Evolutionary conservation across 1,140 invertebrate species (phyloP).

Genomic region (Kradibia gibbosae): DNA sequence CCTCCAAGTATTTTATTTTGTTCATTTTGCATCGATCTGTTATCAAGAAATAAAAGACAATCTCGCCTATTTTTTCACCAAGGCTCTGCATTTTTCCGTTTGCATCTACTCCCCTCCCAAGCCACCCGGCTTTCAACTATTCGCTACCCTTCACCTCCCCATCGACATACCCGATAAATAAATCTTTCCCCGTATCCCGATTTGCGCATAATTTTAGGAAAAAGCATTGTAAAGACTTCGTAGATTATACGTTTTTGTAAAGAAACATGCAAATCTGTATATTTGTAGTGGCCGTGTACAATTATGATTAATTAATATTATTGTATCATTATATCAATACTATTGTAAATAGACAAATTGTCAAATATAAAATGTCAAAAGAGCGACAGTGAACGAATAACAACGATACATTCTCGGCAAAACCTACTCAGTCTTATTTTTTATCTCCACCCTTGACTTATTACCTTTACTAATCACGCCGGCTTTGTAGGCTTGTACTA

Average conservation of each 20-base stretch:
- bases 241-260: conserved; percentile 63
- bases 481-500: background rate
- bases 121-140: too few species aligned
- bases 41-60: conserved; percentile 19
- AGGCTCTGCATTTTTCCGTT: conserved; percentile 17
- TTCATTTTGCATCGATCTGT: conserved; percentile 20
- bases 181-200: conserved; percentile 49
- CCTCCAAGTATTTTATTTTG: conserved; percentile 7
- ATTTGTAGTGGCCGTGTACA: conserved; percentile 70
- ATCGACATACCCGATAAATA: conserved; percentile 49
- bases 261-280: conserved; percentile 67
- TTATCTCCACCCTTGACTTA: conserved; percentile 10
- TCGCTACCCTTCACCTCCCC: too few species aligned
- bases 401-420: conserved; percentile 68
- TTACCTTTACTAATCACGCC: background rate
- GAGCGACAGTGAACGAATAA: conserved; percentile 69
- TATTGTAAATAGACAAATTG: conserved; percentile 72
- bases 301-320: conserved; percentile 66
- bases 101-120: too few species aligned
- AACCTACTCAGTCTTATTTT: conserved; percentile 34
- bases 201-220: conserved; percentile 56
- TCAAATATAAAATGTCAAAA: conserved; percentile 68
- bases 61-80: background rate
- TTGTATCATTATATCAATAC: conserved; percentile 64
- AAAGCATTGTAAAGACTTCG: conserved; percentile 62